Conservation (phyloP, 2,797 vertebrate genomes). For the Discoglossus pictus region DNA sequence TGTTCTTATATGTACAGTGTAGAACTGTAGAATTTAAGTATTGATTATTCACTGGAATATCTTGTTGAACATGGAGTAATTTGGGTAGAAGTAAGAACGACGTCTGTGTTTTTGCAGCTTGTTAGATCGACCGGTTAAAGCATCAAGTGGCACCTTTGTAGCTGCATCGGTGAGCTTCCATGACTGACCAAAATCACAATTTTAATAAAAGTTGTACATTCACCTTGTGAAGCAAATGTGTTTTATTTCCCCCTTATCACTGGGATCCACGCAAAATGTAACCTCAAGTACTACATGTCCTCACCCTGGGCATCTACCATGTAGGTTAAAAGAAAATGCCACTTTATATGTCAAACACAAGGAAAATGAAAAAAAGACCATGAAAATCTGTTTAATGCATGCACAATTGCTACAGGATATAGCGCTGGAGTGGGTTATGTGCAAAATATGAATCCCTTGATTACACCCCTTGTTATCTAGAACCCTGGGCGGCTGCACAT, state of each 20-base stretch:
- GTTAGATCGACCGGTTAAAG: constrained; percentile 26
- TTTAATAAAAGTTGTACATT: constrained; percentile 32
- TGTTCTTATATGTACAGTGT: constrained; percentile 31
- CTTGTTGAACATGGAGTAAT: constrained; percentile 16
- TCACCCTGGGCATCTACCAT: too few relatives aligned
- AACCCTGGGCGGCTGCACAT: too few relatives aligned
- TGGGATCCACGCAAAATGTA: not conserved
- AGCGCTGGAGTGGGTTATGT: too few relatives aligned
- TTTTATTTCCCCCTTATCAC: not conserved
- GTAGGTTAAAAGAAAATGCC: too few relatives aligned
- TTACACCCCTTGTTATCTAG: too few relatives aligned
- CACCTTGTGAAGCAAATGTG: not conserved
- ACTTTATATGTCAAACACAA: too few relatives aligned
- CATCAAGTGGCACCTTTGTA: constrained; percentile 17
- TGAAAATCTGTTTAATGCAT: too few relatives aligned
- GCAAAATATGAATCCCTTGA: too few relatives aligned
- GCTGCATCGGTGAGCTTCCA: constrained; percentile 26
- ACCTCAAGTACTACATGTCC: too few relatives aligned
- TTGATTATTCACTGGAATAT: constrained; percentile 19
- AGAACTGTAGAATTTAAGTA: constrained; percentile 12
- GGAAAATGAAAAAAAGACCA: too few relatives aligned
- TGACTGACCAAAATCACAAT: constrained; percentile 30
- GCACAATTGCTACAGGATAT: too few relatives aligned
- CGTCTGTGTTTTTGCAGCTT: constrained; percentile 26
- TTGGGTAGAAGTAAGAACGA: constrained; percentile 8